Conservation (phyloP, 2,888 invertebrate species). For the Cheilosia variabilis region DNA sequence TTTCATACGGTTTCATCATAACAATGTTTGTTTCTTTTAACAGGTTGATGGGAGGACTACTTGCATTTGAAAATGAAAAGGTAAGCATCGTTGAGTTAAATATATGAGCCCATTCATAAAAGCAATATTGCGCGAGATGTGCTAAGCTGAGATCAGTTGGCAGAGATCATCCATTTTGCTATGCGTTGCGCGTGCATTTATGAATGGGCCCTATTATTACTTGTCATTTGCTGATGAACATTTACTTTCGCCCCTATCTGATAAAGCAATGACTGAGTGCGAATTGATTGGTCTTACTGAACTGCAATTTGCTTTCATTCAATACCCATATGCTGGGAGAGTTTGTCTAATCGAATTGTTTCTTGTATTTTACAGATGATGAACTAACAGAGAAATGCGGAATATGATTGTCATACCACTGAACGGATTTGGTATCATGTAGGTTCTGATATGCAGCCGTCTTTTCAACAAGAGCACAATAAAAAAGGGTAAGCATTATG, state of each 20-base stretch:
- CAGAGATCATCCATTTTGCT: no score
- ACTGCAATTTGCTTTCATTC: not conserved
- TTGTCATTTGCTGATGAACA: slow-evolving; percentile 5
- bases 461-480: not conserved
- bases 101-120: not conserved
- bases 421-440: no score
- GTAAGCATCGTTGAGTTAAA: not conserved
- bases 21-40: not conserved
- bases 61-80: not conserved
- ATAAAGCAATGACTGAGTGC: slow-evolving; percentile 80
- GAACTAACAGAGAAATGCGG: not conserved
- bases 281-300: slow-evolving; percentile 82
- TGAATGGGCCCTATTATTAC: not conserved
- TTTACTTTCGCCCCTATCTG: slow-evolving; percentile 68
- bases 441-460: not conserved
- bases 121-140: no score
- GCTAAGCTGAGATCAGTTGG: no score
- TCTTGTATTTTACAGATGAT: not conserved
- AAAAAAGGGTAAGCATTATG: not conserved
- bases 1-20: not conserved
- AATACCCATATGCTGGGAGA: not conserved
- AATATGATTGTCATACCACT: no score
- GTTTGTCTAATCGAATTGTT: not conserved
- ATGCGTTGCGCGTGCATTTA: no score
- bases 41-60: not conserved